A percentile compares a stretch with the other conserved stretches of the same genome.
Conservation (phyloP, 2,797 vertebrate genomes). For the Naso thynnoides region DNA sequence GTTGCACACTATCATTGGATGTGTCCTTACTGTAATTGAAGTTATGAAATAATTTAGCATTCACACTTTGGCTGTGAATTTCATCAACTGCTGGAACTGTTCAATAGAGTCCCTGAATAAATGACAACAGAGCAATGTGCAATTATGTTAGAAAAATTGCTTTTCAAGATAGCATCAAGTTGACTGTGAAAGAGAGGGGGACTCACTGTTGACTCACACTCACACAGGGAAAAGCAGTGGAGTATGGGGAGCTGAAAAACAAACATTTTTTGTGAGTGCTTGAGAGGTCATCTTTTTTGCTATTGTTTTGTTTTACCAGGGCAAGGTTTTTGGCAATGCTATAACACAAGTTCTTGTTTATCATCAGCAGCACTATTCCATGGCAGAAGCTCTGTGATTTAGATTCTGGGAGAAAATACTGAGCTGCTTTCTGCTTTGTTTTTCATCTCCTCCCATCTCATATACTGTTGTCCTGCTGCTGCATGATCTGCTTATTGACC, state of each 20-base stretch:
- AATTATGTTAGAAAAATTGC: conserved; percentile 74
- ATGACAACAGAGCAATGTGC: conserved; percentile 69
- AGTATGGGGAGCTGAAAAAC: not conserved
- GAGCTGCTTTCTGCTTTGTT: conserved; percentile 33
- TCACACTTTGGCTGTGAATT: conserved; percentile 56
- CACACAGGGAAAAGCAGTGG: conserved; percentile 12
- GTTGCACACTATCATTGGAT: conserved; percentile 7
- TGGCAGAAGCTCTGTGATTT: conserved; percentile 46
- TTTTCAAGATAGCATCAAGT: conserved; percentile 67
- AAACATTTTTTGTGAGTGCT: conserved; percentile 7
- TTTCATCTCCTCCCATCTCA: conserved; percentile 38
- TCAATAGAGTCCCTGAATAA: conserved; percentile 61
- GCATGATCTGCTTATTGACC: conserved; percentile 59
- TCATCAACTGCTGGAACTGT: conserved; percentile 56
- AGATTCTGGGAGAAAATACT: conserved; percentile 51
- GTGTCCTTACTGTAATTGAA: conserved; percentile 43
- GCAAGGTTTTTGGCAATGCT: conserved; percentile 47
- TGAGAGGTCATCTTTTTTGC: conserved; percentile 35
- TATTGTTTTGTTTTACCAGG: conserved; percentile 17
- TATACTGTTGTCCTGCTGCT: conserved; percentile 37
- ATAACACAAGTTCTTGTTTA: conserved; percentile 60
- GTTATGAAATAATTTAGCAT: conserved; percentile 50
- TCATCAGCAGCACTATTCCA: conserved; percentile 36
- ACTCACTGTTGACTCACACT: conserved; percentile 30
- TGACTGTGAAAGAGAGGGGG: conserved; percentile 49